Conservation (phyloP, 1,140 invertebrate species). For the Pararge aegeria region DNA sequence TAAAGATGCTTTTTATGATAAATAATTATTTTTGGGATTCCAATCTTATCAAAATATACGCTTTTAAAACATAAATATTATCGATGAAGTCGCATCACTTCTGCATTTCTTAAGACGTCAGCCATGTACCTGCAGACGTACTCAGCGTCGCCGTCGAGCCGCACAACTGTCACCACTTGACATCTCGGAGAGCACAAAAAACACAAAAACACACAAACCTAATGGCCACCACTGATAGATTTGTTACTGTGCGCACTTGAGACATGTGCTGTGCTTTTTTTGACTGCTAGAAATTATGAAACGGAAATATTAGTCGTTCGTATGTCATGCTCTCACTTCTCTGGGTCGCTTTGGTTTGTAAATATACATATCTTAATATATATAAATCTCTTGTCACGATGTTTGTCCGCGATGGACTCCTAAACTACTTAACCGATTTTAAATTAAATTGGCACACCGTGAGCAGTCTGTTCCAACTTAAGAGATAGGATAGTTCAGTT, state of each 20-base stretch:
- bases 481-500: too few relatives aligned
- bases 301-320: slow-evolving; percentile 11
- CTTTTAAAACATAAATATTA: too few relatives aligned
- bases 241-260: slow-evolving; percentile 13
- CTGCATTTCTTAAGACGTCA: not conserved
- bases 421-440: too few relatives aligned
- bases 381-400: too few relatives aligned
- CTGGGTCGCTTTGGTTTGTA: too few relatives aligned
- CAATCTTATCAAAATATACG: too few relatives aligned
- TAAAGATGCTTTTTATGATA: too few relatives aligned
- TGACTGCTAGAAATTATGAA: not conserved
- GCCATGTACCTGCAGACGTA: not conserved
- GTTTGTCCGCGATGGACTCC: too few relatives aligned
- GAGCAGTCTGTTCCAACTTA: too few relatives aligned
- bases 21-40: too few relatives aligned
- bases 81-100: not conserved
- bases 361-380: too few relatives aligned
- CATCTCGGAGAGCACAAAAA: not conserved
- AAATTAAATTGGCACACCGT: too few relatives aligned
- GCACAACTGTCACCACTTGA: slow-evolving; percentile 28
- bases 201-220: slow-evolving; percentile 6
- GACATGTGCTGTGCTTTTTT: slow-evolving; percentile 16
- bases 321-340: not conserved
- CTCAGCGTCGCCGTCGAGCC: slow-evolving; percentile 19
- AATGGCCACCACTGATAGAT: slow-evolving; percentile 26